Base-by-base conservation (phyloP, 2,888 invertebrate genomes). In the Drosophila robusta region DNA sequence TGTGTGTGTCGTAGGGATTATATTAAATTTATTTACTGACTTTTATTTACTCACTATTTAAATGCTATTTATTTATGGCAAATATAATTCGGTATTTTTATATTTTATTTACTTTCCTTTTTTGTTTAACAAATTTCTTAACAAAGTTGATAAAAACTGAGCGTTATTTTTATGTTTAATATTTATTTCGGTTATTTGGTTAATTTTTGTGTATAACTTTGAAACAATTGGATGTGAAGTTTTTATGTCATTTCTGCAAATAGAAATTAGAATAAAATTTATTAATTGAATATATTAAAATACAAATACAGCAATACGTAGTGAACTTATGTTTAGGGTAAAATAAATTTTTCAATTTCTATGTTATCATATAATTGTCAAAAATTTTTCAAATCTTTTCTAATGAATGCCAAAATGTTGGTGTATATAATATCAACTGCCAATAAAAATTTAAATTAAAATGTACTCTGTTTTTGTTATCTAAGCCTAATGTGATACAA, bases 91-190 rank as follows among this genome's bases (percentile, higher is more conserved):
- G 44, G 39, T 63, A 42, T 66, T 41, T 32, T 64, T 26, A 38
- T 68, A 24, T 63, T 70, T 65, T 45, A n/a, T n/a, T 50, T 24
- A 51, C 52, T 68, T 56, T 39, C 32, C 55, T 49, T 54, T 39
- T 36, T 44, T 62, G 12, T 52, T 76, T 44, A 88, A 84, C 70
- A 81, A 73, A 54, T 75, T 58, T 54, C 62, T 50, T 69, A 81
- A 83, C 81, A 84, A 84, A 71, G 67, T 79, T 68, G 18, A 63
- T 75, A 61, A 70, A 76, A 84, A 77, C 70, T 57, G 63, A 78
- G 63, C 68, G 52, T 63, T 51, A 34, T 50, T 36, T 36, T 34
- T 32, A 34, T 41, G 18, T 64, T 49, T 54, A 61, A 67, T 65
- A 24, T 38, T 52, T 57, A 32, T 12, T 32, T 38, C 68, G 32